Conservation (phyloP, 2,113 vertebrate species). For the Sorex araneus region DNA sequence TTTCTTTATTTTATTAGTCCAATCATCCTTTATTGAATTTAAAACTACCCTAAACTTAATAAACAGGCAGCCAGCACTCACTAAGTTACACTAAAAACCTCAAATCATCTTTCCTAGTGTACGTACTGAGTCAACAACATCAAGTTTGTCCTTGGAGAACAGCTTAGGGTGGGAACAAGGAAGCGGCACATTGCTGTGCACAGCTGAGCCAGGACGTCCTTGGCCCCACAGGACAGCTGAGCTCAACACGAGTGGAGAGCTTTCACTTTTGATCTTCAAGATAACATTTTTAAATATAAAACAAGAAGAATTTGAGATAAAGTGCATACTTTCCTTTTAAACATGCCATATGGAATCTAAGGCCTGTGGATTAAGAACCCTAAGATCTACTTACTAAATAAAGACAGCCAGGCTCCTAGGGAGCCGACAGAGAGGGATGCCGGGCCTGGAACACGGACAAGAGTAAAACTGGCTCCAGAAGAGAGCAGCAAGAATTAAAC, state of each 20-base stretch:
- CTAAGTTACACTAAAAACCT: slow-evolving; percentile 37
- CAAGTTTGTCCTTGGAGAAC: neutral
- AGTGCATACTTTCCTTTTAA: neutral
- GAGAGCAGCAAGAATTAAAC: neutral
- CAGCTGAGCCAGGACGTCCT: slow-evolving; percentile 1
- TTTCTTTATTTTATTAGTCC: slow-evolving; percentile 18
- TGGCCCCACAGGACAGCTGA: slow-evolving; percentile 51
- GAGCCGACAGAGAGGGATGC: neutral
- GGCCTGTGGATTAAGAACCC: slow-evolving; percentile 30
- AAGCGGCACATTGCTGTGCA: slow-evolving; percentile 1
- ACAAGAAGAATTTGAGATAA: slow-evolving; percentile 42
- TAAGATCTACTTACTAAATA: slow-evolving; percentile 61
- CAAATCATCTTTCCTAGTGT: neutral
- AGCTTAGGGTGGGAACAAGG: neutral
- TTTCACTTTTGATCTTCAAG: slow-evolving; percentile 66
- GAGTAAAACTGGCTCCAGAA: neutral
- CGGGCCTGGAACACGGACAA: neutral
- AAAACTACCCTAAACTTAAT: slow-evolving; percentile 31
- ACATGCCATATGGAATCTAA: slow-evolving; percentile 32
- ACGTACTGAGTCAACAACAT: slow-evolving; percentile 1
- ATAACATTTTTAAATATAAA: slow-evolving; percentile 46
- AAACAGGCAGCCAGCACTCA: neutral
- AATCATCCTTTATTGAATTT: neutral
- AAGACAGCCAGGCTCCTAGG: slow-evolving; percentile 24
- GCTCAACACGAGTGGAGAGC: neutral